Base-by-base conservation (phyloP, 2,113 vertebrate species). In the Abramis brama region DNA sequence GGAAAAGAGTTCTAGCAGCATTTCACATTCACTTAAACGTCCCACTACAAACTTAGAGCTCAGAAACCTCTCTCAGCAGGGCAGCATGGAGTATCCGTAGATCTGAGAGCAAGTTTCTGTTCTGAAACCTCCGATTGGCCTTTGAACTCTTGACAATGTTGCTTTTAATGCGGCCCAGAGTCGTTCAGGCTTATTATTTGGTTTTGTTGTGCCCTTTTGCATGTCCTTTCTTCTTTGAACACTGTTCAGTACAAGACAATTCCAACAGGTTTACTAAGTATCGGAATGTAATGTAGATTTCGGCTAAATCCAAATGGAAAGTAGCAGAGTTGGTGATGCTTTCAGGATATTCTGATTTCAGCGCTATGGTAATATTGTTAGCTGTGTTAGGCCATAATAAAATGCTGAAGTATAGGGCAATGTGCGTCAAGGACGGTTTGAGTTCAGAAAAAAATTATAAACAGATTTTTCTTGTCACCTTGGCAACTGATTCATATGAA, bases 151-250 rank as follows among this genome's bases (percentile, higher is more conserved):
- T 39, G 10, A 39, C 30, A 36, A 2, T 13, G 9, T 59, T 78
- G 76, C 76, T 52, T 78, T 78, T 36, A 23, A 1, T 78, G 50
- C 19, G 5, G 47, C 25, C 47, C 21, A 27, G 2, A 66, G 25
- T 30, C 1, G 2, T 66, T 66, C 43, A 74, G 71, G 12, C 43
- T 75, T 2, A 23, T 23, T 45, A 59, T 60, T 59, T 39, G 30
- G 21, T 79, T 79, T 80, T 30, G 13, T 30, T 81, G 59, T 66
- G 15, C 17, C 9, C 4, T 64, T 66, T 47, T 81, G 59, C 59
- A 81, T 81, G 79, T 81, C 59, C 7, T 25, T 60, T 60, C n/a
- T 60, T 45, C 11, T 62, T 43, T 25, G 23, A 79, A 79, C 57
- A 43, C 15, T 64, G n/a, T 64, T 66, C 4, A 27, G 39, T 47